Evolutionary conservation across 1,140 invertebrate genomes (phyloP).

Genomic region (Drosophila parabipectinata): DNA sequence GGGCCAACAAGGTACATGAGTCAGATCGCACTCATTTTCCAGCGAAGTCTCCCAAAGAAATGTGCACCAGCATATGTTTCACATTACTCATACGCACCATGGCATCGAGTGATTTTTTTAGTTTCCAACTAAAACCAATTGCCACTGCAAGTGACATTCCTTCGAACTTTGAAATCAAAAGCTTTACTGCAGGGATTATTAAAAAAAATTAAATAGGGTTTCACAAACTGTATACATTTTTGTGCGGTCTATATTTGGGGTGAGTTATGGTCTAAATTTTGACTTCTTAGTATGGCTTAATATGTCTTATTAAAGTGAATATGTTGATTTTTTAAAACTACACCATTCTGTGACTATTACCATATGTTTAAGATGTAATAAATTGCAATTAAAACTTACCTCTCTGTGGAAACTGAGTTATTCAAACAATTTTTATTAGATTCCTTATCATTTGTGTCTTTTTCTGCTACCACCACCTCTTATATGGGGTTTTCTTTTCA

Average conservation of each 20-base stretch:
- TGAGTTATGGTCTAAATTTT: no score
- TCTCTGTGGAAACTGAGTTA: no score
- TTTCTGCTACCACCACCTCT: conserved; percentile 6
- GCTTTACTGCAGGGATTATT: neutral
- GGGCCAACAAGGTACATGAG: conserved; percentile 33
- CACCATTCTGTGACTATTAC: no score
- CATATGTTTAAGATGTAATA: no score
- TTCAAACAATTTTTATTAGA: no score
- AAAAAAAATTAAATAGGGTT: neutral
- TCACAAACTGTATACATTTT: no score
- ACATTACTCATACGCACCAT: conserved; percentile 74
- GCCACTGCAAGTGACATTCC: conserved; percentile 32
- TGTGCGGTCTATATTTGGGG: no score
- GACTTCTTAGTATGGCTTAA: no score
- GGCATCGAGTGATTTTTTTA: conserved; percentile 20
- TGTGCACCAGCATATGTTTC: conserved; percentile 48
- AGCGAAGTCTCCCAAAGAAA: conserved; percentile 43
- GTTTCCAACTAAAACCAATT: conserved; percentile 43
- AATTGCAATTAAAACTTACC: no score
- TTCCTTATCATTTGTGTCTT: neutral
- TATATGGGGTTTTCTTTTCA: conserved; percentile 26
- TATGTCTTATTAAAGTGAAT: no score
- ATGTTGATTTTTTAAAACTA: no score
- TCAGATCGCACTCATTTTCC: conserved; percentile 33
- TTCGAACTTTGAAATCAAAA: conserved; percentile 3